These are phyloP conservation scores for Vollenhovia emeryi DNA, from an alignment of 1,140 invertebrate genomes.

Conservation along the genomic window DNA sequence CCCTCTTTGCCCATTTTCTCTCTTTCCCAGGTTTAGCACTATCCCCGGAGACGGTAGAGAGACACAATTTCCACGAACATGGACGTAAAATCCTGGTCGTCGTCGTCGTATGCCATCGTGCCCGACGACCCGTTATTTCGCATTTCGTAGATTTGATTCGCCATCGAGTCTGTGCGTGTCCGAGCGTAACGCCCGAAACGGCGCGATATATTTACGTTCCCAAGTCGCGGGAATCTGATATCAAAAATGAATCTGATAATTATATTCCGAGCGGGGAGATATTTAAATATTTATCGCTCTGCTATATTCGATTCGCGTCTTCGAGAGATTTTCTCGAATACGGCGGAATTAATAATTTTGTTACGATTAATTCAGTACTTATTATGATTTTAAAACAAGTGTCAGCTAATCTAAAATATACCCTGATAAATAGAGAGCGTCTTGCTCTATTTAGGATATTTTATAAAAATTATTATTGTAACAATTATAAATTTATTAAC, in stretches of 20 bases:
- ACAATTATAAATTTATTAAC: not conserved
- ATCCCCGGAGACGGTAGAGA: conserved; percentile 31
- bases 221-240: not conserved
- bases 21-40: conserved; percentile 41
- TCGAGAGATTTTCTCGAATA: not conserved
- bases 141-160: conserved; percentile 51
- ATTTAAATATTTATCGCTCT: not conserved
- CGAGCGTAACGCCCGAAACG: not conserved
- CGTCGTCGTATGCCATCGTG: conserved; percentile 14
- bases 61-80: conserved; percentile 54
- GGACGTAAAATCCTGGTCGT: conserved; percentile 44
- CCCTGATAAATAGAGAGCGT: not conserved
- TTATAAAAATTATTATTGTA: not conserved
- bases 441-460: not conserved
- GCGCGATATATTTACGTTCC: conserved; percentile 27
- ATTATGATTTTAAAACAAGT: not conserved
- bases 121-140: conserved; percentile 49
- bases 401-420: not conserved
- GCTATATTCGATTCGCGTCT: not conserved
- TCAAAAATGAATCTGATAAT: not conserved
- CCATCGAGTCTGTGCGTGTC: not conserved
- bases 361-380: not conserved
- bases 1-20: conserved; percentile 3
- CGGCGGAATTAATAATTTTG: not conserved
- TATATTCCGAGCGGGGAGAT: not conserved